Conservation (phyloP, 2,113 vertebrate species). For the Ciconia maguari region DNA sequence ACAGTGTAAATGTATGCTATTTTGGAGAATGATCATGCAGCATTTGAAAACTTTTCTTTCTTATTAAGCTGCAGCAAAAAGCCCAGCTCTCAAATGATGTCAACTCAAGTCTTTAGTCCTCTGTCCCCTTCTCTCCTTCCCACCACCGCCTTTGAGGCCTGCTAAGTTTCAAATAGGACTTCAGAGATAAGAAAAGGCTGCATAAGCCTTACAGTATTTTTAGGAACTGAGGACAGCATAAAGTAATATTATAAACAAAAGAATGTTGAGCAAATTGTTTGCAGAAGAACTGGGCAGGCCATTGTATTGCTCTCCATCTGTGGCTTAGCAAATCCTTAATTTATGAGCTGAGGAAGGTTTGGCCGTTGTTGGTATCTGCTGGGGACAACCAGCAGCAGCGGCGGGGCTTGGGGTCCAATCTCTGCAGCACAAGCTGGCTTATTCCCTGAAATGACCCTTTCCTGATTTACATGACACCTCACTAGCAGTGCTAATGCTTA, state of each 20-base stretch:
- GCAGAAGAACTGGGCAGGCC: not conserved
- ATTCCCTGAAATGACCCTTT: not conserved
- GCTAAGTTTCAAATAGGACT: not conserved
- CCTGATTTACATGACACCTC: not conserved
- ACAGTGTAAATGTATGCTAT: rapidly evolving
- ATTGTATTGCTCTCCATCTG: not conserved
- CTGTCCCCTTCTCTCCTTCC: not conserved
- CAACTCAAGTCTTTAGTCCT: not conserved
- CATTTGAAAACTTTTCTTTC: not conserved
- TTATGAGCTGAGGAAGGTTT: not conserved
- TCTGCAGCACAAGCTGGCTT: not conserved
- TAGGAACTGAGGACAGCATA: not conserved
- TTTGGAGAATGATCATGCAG: not conserved
- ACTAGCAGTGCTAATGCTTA: not conserved
- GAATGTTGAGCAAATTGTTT: not conserved
- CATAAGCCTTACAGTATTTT: not conserved
- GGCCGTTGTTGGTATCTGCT: not conserved
- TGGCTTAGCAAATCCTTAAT: not conserved
- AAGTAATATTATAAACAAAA: not conserved
- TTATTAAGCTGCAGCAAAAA: not conserved
- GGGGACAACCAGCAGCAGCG: not conserved
- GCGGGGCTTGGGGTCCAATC: rapidly evolving
- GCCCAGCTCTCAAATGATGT: not conserved
- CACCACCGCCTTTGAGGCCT: not conserved
- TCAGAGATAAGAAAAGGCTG: not conserved